Evolutionary conservation across 2,797 vertebrate species (phyloP), one percentile per base, ranked within the genome.

Genomic region (Eulemur rubriventer): DNA sequence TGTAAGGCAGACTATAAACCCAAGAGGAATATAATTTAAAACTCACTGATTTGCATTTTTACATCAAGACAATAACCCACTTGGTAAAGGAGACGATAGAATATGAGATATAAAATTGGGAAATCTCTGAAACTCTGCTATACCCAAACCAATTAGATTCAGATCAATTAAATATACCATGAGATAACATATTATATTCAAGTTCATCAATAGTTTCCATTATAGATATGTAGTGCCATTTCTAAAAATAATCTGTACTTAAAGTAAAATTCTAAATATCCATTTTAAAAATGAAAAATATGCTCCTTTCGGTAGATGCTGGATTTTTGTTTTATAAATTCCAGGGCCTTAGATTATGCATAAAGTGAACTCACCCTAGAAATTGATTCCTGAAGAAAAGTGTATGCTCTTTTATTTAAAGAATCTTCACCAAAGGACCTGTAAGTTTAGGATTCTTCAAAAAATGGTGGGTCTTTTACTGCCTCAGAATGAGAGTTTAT

Each of bases 321-420:
- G 16, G 8, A 22, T 48, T 43, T 83, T 91, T 80, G 30, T 41
- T 65, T 89, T 69, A 89, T 93, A 80, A 96, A 95, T 80, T 41
- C 8, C 17, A 81, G 73, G 57, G 30, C 14, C 75, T 76, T 93
- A 67, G 22, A 80, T 69, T 89, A 75, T 61, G 12, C 75, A 91
- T 35, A 67, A 95, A 63, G 17, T 59, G 35, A 59, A 26, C 30
- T 52, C 43, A 1, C 24, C 80, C 61, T 89, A 73, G 6, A 92
- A 91, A 83, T 4, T 55, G 33, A 91, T 82, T 30, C 38, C 52
- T 67, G 55, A 87, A 59, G 78, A 81, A 93, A 95, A 76, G 2
- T 17, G 2, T 18, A 3, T 63, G 8, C 6, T 30, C 13, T 50
- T 82, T 81, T 20, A 80, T 61, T 87, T 83, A 6, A 82, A 83